A percentile compares a stretch with the other conserved stretches of the same genome.
These are phyloP conservation scores for Lophura nycthemera DNA, from an alignment of 2,113 vertebrate genomes.

Conservation along the genomic window DNA sequence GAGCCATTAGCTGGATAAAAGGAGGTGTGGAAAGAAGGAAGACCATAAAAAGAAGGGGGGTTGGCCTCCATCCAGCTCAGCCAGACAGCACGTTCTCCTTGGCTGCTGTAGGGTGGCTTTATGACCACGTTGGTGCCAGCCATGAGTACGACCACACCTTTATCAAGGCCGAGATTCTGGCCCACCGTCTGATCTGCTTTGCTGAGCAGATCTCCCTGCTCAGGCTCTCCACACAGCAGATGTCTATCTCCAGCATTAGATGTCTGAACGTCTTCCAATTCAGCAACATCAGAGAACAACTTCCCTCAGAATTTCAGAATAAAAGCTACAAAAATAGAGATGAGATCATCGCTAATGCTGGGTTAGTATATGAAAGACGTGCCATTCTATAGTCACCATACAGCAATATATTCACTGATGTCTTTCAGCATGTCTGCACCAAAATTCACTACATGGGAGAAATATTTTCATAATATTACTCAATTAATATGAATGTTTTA, in stretches of 20 bases:
- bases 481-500: neutral
- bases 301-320: neutral
- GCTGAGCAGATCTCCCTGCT: neutral
- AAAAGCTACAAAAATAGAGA: neutral
- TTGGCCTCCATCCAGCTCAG: neutral
- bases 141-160: neutral
- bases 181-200: neutral
- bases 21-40: neutral
- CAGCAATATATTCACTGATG: neutral
- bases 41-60: neutral
- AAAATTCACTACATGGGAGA: neutral
- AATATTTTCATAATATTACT: neutral
- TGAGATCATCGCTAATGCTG: accelerated
- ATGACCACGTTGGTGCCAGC: neutral
- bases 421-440: neutral
- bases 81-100: neutral
- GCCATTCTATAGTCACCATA: neutral
- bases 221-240: neutral
- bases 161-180: neutral
- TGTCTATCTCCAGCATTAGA: neutral
- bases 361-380: neutral
- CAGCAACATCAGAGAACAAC: neutral
- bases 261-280: neutral
- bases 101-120: neutral
- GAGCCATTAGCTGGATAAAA: neutral